Evolutionary conservation across 2,797 vertebrate species (phyloP), one percentile per base, ranked within the genome.

Genomic region (Trichosurus vulpecula): DNA sequence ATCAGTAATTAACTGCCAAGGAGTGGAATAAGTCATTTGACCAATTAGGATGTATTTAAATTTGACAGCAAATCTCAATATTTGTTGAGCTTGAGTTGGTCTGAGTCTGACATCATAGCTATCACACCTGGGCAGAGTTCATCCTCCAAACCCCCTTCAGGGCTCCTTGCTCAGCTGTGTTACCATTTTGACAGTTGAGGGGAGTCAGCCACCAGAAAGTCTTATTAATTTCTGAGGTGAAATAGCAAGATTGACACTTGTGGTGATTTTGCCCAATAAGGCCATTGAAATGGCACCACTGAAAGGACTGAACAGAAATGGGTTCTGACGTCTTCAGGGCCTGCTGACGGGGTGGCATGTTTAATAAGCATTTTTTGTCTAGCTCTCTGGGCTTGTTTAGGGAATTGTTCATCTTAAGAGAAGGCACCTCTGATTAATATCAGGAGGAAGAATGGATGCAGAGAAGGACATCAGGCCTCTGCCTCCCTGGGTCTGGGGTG

Each of bases 151-250:
- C 0, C 9, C 55, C 55, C 96, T 96, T 61, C 54, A 96, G 94
- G 95, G 92, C 93, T 94, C 58, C 16, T 0, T 0, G 54, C 93
- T 97, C 74, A n/a, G 95, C 93, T 89, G 30, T 91, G 90, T 94
- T 95, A 93, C 0, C 4, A 90, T 92, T 98, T 95, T 98, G 97
- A 98, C 98, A 97, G 95, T 58, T 96, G 96, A 98, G 58, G 66
- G 95, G 90, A 97, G 81, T 92, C 93, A 92, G 96, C 96, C 97
- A 98, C 95, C 90, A 92, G 96, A 96, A 98, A 98, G 81, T 91
- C 96, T 95, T 97, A 97, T 96, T 98, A 97, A 97, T 97, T 98
- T 98, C 9, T 4, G 93, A 98, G 96, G 94, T 97, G 96, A 97
- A 97, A 58, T 81, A 92, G 13, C 81, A 93, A 98, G 98, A 98